Percentiles rank a stretch among this genome's conserved stretches.
phyloP scores from a whole-genome alignment of 2,797 vertebrate genomes.

The Mareca penelope region DNA sequence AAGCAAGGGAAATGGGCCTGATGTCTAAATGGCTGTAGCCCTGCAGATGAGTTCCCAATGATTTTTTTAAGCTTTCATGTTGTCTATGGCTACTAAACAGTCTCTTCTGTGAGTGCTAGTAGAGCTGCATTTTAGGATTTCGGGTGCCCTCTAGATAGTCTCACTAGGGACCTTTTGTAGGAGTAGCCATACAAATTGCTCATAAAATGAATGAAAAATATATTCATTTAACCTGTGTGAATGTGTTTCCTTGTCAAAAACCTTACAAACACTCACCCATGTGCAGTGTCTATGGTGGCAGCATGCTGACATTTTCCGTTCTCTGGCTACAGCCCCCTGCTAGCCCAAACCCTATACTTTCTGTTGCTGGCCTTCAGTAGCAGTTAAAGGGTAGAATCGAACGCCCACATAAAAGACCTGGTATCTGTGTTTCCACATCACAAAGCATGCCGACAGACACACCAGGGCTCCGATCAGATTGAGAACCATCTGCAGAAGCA shows the following conservation, averaged over 20 bases:
- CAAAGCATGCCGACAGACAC: conserved; percentile 86
- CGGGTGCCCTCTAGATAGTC: neutral
- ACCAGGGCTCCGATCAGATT: conserved; percentile 87
- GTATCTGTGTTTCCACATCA: conserved; percentile 97
- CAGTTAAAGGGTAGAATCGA: conserved; percentile 70
- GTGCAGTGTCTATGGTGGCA: accelerated
- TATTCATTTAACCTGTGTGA: neutral
- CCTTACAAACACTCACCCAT: neutral
- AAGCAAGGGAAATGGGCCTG: neutral
- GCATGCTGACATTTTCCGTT: neutral
- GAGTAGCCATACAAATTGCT: neutral
- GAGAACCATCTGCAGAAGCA: conserved; percentile 89
- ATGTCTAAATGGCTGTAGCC: neutral
- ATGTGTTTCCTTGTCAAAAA: neutral
- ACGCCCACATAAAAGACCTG: conserved; percentile 92
- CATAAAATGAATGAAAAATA: conserved; percentile 11
- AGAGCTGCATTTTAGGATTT: conserved; percentile 14
- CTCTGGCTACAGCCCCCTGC: neutral
- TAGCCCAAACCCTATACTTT: conserved; percentile 62
- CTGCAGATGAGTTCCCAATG: neutral
- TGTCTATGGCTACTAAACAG: neutral
- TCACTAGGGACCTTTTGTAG: neutral
- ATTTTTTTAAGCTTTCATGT: neutral
- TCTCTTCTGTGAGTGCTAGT: neutral
- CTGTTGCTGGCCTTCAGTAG: conserved; percentile 24